Evolutionary conservation across 1,140 invertebrate species (phyloP).

Genomic region (Cotesia typhae): DNA sequence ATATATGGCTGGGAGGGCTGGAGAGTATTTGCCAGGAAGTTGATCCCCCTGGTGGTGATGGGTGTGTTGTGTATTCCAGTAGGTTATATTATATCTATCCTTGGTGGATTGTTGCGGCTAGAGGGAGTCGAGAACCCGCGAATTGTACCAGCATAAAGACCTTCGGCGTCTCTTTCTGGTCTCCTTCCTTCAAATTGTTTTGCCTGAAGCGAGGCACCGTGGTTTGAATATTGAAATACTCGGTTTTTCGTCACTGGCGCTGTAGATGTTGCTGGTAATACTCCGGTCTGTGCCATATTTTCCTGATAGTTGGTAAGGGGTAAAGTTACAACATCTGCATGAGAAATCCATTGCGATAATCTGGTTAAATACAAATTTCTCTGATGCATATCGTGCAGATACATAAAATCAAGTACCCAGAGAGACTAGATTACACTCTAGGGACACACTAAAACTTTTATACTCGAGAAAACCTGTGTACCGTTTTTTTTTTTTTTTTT

Average conservation of each 20-base stretch:
- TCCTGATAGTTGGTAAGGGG: neutral
- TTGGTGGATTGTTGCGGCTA: neutral
- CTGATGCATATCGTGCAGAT: slow-evolving; percentile 3
- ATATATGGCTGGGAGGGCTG: neutral
- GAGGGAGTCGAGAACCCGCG: slow-evolving; percentile 13
- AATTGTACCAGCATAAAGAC: slow-evolving; percentile 5
- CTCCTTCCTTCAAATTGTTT: slow-evolving; percentile 15
- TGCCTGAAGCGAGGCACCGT: neutral
- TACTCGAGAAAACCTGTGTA: too few species aligned
- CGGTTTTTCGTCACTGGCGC: neutral
- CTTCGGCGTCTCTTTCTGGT: neutral
- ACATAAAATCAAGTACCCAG: too few species aligned
- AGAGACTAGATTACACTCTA: too few species aligned
- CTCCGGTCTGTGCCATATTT: neutral
- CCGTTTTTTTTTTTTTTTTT: too few species aligned
- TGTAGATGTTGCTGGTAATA: too few species aligned
- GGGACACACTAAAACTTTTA: too few species aligned
- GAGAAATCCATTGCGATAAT: slow-evolving; percentile 12
- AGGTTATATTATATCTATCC: neutral
- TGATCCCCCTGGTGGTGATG: neutral
- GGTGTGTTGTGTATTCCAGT: neutral
- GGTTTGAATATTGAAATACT: slow-evolving; percentile 16
- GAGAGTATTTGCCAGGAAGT: slow-evolving; percentile 7
- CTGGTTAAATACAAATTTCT: slow-evolving; percentile 19
- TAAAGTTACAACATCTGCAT: slow-evolving; percentile 6